These are phyloP conservation scores for Copidosoma aretas DNA, from an alignment of 2,888 invertebrate species.

Conservation along the genomic window DNA sequence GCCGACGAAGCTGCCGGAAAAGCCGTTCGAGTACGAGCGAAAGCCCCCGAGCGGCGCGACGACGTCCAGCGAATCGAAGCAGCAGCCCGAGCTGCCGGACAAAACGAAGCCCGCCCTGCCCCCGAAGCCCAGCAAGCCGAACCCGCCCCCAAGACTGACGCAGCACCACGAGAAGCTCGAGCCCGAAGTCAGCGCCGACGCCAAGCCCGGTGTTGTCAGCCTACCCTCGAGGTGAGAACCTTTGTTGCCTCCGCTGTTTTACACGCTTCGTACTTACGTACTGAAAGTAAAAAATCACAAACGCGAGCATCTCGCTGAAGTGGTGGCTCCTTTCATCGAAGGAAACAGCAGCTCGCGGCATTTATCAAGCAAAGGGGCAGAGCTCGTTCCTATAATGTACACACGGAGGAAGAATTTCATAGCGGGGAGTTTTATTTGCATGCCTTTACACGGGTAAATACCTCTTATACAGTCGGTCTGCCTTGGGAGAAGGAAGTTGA, in stretches of 20 bases:
- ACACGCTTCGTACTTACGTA: too few species aligned
- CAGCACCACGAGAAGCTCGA: conserved; percentile 56
- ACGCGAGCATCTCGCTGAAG: too few species aligned
- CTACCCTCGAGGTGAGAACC: conserved; percentile 50
- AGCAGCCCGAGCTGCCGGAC: conserved; percentile 43
- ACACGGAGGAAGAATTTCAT: too few species aligned
- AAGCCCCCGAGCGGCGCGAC: conserved; percentile 44
- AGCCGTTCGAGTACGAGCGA: conserved; percentile 55
- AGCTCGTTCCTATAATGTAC: too few species aligned
- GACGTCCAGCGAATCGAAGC: conserved; percentile 48
- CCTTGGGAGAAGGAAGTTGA: neutral
- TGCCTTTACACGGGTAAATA: neutral
- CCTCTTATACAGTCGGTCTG: too few species aligned
- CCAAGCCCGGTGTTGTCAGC: conserved; percentile 45
- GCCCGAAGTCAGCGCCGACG: conserved; percentile 38
- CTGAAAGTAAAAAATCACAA: too few species aligned
- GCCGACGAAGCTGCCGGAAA: conserved; percentile 51
- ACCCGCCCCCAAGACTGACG: conserved; percentile 59
- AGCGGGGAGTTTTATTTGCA: too few species aligned
- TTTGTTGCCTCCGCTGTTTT: neutral
- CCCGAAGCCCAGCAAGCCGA: conserved; percentile 74
- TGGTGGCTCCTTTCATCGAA: too few species aligned
- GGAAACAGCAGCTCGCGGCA: too few species aligned
- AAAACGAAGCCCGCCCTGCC: conserved; percentile 78
- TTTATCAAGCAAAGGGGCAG: too few species aligned